Evolutionary conservation across 1,140 invertebrate genomes (phyloP), one percentile per base, ranked within the genome.

Genomic region (Kradibia gibbosae): DNA sequence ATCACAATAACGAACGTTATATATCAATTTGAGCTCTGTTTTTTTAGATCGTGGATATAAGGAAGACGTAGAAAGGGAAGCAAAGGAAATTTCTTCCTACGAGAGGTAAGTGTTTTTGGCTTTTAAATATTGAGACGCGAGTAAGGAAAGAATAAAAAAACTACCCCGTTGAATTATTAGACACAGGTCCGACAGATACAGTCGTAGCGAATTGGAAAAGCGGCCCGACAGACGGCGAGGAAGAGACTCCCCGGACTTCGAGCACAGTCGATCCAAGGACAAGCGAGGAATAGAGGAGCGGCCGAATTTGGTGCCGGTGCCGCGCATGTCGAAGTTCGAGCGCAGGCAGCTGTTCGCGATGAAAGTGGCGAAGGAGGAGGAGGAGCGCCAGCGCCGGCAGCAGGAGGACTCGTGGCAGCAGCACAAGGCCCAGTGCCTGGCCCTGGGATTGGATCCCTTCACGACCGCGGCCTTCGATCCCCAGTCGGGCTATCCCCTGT

Each of bases 301-400:
- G 60, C 85, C 86, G 3, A 91, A 89, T 55, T 74, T 90, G 36
- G 90, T 90, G 22, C 88, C 88, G 7, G 85, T 88, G 28, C 91
- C 92, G 3, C 91, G 91, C 73, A 90, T 95, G 86, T 93, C 93
- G 0, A 96, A 96, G 88, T 93, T 94, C 71, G 94, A 96, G 85
- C 88, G 96, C 7, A 89, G 96, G 42, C 94, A 96, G 86, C 89
- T 95, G 72, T 98, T 97, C 91, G 96, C 95, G 31, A 88, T 94
- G 25, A 94, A 96, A 91, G 94, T 95, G 45, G 94, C 95, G 20
- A 92, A 95, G 82, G 94, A 95, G 80, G 93, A 94, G 84, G 93
- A 94, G 70, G 93, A 94, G 83, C 92, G 93, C 57, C 92, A 94
- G 42, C 88, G 93, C 17, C 87, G 92, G 60, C 93, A 94, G 80